Evolutionary conservation across 2,888 invertebrate genomes (phyloP).

Genomic region (Caenorhabditis zanzibari): DNA sequence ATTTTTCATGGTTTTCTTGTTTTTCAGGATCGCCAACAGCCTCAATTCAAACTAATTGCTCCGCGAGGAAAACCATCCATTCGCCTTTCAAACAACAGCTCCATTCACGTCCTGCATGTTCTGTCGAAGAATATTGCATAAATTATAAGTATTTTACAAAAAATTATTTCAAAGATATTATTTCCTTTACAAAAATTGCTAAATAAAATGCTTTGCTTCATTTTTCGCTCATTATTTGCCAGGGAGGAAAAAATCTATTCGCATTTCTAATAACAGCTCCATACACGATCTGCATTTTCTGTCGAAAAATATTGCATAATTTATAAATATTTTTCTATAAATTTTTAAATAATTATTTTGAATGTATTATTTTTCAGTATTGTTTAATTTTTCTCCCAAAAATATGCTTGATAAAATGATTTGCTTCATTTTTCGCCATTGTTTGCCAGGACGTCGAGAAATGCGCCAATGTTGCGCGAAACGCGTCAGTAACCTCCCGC

Average conservation of each 20-base stretch:
- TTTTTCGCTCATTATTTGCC: no score
- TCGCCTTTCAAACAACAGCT: constrained; percentile 60
- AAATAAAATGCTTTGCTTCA: no score
- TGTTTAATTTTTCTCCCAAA: background rate
- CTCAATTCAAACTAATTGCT: constrained; percentile 40
- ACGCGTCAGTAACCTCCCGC: constrained; percentile 33
- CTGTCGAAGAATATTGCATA: constrained; percentile 33
- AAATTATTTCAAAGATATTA: background rate
- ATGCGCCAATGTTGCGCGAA: background rate
- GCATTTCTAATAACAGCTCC: constrained; percentile 64
- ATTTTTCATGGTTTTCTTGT: background rate
- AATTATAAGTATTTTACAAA: background rate
- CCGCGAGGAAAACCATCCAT: constrained; percentile 62
- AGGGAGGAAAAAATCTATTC: constrained; percentile 57
- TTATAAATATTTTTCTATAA: background rate
- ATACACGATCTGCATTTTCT: constrained; percentile 60
- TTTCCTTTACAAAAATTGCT: no score
- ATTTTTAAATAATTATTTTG: background rate
- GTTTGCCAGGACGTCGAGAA: background rate
- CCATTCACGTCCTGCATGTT: constrained; percentile 62
- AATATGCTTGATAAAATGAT: background rate
- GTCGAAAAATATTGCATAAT: constrained; percentile 28
- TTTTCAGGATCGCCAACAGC: constrained; percentile 37
- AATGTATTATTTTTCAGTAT: background rate
- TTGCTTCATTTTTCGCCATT: background rate